These are phyloP conservation scores for Falco columbarius DNA, from an alignment of 2,797 vertebrate species.

Conservation along the genomic window DNA sequence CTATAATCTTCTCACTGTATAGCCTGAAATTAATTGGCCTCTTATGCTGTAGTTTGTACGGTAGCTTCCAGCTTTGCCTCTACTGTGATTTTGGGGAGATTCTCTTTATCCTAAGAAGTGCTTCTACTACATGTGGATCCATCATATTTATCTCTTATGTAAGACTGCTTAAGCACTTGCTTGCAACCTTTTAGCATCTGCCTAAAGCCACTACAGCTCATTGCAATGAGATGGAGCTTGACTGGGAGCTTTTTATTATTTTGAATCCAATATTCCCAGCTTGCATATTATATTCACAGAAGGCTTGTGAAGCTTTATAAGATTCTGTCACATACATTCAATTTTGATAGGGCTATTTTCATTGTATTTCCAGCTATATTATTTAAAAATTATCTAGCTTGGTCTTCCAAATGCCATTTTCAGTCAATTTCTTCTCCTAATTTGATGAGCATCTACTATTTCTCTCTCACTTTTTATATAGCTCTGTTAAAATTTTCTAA, in stretches of 20 bases:
- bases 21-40: neutral
- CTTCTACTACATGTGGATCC: neutral
- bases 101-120: slow-evolving; percentile 12
- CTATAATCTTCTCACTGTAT: neutral
- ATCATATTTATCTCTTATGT: slow-evolving; percentile 14
- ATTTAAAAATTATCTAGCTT: slow-evolving; percentile 37
- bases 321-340: slow-evolving; percentile 30
- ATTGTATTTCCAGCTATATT: slow-evolving; percentile 42
- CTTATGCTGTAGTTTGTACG: neutral
- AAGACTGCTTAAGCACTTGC: slow-evolving; percentile 41
- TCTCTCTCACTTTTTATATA: neutral
- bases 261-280: slow-evolving; percentile 48
- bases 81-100: neutral
- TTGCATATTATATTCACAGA: slow-evolving; percentile 27
- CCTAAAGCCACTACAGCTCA: slow-evolving; percentile 25
- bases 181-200: slow-evolving; percentile 37
- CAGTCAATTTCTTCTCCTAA: slow-evolving; percentile 40
- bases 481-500: slow-evolving; percentile 20
- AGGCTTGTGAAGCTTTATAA: slow-evolving; percentile 52
- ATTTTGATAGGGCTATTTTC: slow-evolving; percentile 42
- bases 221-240: slow-evolving; percentile 34
- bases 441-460: slow-evolving; percentile 11
- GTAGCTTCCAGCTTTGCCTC: neutral
- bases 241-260: slow-evolving; percentile 48
- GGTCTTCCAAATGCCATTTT: neutral